phyloP scores from a whole-genome alignment of 2,888 invertebrate species.

The Mythimna pallens region DNA sequence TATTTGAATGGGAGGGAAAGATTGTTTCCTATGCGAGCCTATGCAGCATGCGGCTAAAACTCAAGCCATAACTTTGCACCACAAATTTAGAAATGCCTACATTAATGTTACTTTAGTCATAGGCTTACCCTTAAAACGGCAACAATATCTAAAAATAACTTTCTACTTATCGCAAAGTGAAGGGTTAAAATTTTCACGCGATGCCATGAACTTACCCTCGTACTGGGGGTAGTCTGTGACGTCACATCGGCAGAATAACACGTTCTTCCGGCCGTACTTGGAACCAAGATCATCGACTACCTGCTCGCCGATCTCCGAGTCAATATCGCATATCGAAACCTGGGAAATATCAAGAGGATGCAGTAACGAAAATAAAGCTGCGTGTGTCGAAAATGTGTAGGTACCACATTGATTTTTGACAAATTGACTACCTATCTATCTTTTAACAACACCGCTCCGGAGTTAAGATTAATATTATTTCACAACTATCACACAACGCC shows the following conservation, averaged over 20 bases:
- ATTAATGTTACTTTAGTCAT: background rate
- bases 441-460: too few relatives aligned
- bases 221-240: constrained; percentile 95
- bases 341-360: constrained; percentile 72
- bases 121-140: constrained; percentile 7
- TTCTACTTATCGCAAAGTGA: constrained; percentile 6
- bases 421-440: background rate
- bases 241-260: constrained; percentile 94
- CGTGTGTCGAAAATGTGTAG: background rate
- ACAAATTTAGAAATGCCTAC: background rate
- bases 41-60: too few relatives aligned
- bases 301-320: constrained; percentile 93
- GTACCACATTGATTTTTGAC: background rate
- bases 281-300: constrained; percentile 92
- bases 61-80: background rate
- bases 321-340: constrained; percentile 94
- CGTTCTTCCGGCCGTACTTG: constrained; percentile 93
- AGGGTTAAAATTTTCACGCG: constrained; percentile 46
- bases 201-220: constrained; percentile 90
- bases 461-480: too few relatives aligned
- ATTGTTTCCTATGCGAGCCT: background rate
- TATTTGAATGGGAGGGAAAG: background rate
- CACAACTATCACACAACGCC: too few relatives aligned
- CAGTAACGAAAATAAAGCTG: background rate
- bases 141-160: constrained; percentile 29